phyloP scores from a whole-genome alignment of 2,113 vertebrate genomes.

The Pyxicephalus adspersus region DNA sequence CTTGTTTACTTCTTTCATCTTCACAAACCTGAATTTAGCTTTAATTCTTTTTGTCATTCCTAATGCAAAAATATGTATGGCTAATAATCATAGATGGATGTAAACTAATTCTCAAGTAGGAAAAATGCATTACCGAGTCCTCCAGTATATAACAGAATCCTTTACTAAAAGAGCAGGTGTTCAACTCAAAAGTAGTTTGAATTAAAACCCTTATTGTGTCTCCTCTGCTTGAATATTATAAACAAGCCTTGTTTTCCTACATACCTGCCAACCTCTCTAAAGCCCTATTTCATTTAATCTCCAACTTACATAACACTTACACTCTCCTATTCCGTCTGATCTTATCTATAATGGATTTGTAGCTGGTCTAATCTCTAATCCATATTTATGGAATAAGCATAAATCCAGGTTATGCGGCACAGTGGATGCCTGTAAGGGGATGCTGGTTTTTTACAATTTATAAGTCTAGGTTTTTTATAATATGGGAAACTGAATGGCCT shows the following conservation, averaged over 20 bases:
- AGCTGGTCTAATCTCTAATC: neutral
- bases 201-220: slow-evolving; percentile 38
- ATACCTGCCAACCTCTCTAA: slow-evolving; percentile 7
- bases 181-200: slow-evolving; percentile 5
- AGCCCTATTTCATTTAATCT: slow-evolving; percentile 26
- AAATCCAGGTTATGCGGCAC: slow-evolving; percentile 22
- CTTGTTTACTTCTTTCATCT: no score
- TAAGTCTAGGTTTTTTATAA: neutral
- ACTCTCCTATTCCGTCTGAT: slow-evolving; percentile 14
- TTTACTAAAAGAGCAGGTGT: slow-evolving; percentile 18
- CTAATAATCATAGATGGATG: neutral
- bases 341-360: slow-evolving; percentile 54
- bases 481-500: slow-evolving; percentile 24
- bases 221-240: slow-evolving; percentile 38
- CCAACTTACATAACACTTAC: slow-evolving; percentile 19
- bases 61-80: neutral
- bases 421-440: slow-evolving; percentile 16
- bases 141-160: neutral
- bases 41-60: no score
- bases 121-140: slow-evolving; percentile 21
- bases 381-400: neutral
- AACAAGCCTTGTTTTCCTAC: slow-evolving; percentile 6
- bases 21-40: no score
- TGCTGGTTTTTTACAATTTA: neutral
- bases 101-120: neutral